A percentile compares a stretch with the other conserved stretches of the same genome.
Conservation (phyloP, 2,797 vertebrate species). For the Brachyrhaphis roseni region DNA sequence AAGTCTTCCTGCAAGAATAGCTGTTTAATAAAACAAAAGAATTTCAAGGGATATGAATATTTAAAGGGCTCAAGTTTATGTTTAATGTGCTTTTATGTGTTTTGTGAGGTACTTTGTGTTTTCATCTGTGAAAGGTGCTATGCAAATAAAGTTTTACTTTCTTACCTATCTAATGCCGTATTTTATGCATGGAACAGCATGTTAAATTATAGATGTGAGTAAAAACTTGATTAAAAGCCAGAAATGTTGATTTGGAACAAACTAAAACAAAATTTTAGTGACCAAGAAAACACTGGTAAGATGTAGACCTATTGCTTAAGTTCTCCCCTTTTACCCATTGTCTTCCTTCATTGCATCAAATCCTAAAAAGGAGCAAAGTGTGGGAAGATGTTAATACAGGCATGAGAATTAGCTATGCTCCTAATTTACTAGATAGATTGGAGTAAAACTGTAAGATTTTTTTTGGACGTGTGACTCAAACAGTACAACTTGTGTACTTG, state of each 20-base stretch:
- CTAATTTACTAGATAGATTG: neutral
- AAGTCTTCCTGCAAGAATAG: neutral
- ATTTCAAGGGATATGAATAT: neutral
- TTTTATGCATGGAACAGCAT: neutral
- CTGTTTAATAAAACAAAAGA: neutral
- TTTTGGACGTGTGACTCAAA: neutral
- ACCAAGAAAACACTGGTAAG: neutral
- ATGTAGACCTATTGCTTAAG: neutral
- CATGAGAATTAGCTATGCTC: neutral
- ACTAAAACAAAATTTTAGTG: neutral
- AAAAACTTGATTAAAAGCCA: neutral
- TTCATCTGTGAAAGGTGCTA: neutral
- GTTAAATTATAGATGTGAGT: neutral
- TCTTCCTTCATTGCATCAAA: neutral
- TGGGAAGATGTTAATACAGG: neutral
- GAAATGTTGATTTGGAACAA: neutral
- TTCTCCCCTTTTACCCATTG: neutral
- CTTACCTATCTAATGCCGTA: neutral
- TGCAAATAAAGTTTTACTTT: neutral
- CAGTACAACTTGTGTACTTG: neutral
- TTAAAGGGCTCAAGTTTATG: neutral
- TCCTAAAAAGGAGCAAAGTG: neutral
- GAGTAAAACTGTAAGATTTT: neutral
- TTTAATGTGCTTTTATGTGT: neutral
- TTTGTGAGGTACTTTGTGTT: neutral